Evolutionary conservation across 2,113 vertebrate genomes (phyloP).

Genomic region (Daboia siamensis): DNA sequence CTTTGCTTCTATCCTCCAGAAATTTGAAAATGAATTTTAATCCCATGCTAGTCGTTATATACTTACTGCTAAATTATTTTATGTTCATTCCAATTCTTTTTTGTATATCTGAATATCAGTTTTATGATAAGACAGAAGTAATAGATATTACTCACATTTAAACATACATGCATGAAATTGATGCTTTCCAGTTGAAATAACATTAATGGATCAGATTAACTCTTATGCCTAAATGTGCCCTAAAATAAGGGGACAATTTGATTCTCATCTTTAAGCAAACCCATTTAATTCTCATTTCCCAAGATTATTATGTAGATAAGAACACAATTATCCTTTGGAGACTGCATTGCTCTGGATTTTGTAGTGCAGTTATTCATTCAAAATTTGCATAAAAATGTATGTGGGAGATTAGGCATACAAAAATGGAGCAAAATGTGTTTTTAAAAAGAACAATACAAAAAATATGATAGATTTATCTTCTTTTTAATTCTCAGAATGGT

Average conservation of each 20-base stretch:
- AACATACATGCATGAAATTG: background rate
- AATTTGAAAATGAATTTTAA: slow-evolving; percentile 20
- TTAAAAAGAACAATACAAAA: background rate
- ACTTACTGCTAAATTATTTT: background rate
- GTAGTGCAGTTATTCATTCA: background rate
- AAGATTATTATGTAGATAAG: background rate
- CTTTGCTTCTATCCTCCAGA: background rate
- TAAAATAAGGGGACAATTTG: background rate
- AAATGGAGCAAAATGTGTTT: background rate
- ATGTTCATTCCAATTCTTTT: background rate
- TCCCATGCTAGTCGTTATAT: background rate
- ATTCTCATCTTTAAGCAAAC: background rate
- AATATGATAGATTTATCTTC: background rate
- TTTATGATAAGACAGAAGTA: background rate
- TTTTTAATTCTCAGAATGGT: background rate
- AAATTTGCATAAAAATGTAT: background rate
- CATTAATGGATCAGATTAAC: background rate
- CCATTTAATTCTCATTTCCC: background rate
- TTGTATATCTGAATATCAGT: background rate
- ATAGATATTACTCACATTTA: background rate
- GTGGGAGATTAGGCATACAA: background rate
- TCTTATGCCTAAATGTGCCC: background rate
- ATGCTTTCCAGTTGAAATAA: background rate
- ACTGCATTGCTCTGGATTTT: background rate
- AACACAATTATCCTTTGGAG: background rate